A percentile compares a stretch with the other conserved stretches of the same genome.
Evolutionary conservation across 92 coral and sea anemone species (phyloP).

Genomic region (Zoanthus gigantus): DNA sequence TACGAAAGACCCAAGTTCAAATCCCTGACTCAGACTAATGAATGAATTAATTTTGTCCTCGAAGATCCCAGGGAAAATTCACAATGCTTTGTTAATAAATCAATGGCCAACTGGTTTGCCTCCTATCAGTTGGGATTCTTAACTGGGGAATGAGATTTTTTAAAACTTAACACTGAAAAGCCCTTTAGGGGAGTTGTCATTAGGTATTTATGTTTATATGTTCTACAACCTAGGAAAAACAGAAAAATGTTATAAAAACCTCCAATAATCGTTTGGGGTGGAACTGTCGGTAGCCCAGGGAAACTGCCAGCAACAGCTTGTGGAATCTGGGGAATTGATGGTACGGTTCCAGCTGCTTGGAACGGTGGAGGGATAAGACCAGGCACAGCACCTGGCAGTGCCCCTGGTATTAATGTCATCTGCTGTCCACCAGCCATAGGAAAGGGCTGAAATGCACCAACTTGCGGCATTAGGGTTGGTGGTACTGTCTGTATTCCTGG

Average conservation of each 20-base stretch:
- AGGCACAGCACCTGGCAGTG: constrained; percentile 4
- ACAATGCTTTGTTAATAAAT: too few relatives aligned
- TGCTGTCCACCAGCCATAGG: constrained; percentile 61
- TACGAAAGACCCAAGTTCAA: too few relatives aligned
- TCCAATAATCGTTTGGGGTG: constrained; percentile 71
- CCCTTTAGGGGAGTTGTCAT: too few relatives aligned
- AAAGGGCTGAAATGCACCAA: constrained; percentile 49
- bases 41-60: too few relatives aligned
- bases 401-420: constrained; percentile 27
- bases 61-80: too few relatives aligned
- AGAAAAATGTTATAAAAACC: constrained; percentile 17
- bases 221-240: not conserved
- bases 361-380: constrained; percentile 30
- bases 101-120: too few relatives aligned
- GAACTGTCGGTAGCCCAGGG: constrained; percentile 57
- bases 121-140: too few relatives aligned
- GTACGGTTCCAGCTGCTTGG: constrained; percentile 26
- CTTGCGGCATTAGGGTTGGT: constrained; percentile 55
- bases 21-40: too few relatives aligned
- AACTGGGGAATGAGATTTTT: too few relatives aligned
- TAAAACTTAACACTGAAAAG: too few relatives aligned
- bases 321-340: constrained; percentile 12
- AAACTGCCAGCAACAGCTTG: constrained; percentile 37
- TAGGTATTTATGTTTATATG: too few relatives aligned
- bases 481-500: constrained; percentile 81